Conservation (phyloP, 2,888 invertebrate species). For the Achlya flavicornis region DNA sequence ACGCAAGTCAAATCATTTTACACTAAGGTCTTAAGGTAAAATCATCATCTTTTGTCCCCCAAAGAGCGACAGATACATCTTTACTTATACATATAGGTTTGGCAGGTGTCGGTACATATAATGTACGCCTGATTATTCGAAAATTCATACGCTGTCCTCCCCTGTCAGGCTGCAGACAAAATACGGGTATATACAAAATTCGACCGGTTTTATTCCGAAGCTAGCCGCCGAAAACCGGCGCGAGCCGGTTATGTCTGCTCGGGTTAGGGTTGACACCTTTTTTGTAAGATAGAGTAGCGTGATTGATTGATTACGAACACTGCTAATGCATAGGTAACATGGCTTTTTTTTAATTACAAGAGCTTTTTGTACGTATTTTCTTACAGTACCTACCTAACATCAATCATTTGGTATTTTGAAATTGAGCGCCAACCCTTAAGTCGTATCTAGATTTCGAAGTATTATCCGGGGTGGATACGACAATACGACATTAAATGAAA, state of each 20-base stretch:
- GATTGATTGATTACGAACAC: constrained; percentile 6
- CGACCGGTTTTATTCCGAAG: constrained; percentile 59
- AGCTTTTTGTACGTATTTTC: neutral
- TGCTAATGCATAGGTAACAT: no score
- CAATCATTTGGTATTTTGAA: neutral
- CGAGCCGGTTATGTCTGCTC: constrained; percentile 1
- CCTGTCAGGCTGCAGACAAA: constrained; percentile 65
- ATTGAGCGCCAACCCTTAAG: neutral
- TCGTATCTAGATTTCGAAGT: neutral
- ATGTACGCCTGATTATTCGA: constrained; percentile 65
- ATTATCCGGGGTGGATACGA: no score
- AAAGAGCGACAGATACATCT: neutral
- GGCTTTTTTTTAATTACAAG: neutral
- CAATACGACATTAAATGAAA: no score
- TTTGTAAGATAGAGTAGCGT: neutral
- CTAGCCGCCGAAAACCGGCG: constrained; percentile 21
- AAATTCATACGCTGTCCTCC: constrained; percentile 71
- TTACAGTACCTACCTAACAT: no score
- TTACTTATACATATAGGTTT: neutral
- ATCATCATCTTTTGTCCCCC: neutral
- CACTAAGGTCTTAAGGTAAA: no score
- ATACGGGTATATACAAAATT: constrained; percentile 59
- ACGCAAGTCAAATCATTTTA: no score
- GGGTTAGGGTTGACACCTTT: constrained; percentile 2
- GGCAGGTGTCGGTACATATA: constrained; percentile 12